These are phyloP conservation scores for Embidobia sp. DNA, from an alignment of 2,888 invertebrate genomes.

Conservation along the genomic window DNA sequence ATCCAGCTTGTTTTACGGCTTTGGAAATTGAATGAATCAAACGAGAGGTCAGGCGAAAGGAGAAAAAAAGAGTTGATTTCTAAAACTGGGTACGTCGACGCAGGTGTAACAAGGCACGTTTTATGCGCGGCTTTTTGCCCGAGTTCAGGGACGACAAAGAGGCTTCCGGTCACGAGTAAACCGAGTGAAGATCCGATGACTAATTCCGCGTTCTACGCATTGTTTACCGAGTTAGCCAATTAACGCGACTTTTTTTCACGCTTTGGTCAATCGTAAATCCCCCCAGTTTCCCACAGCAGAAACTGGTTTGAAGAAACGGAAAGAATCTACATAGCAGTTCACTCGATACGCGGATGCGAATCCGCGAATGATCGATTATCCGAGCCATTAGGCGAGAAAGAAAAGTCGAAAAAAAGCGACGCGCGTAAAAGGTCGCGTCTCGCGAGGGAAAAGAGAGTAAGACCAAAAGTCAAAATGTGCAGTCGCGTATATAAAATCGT, in stretches of 20 bases:
- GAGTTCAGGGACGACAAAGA: conserved; percentile 59
- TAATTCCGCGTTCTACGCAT: conserved; percentile 55
- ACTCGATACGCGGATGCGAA: too few species aligned
- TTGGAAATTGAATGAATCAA: too few species aligned
- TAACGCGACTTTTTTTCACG: conserved; percentile 28
- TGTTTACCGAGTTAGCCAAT: conserved; percentile 37
- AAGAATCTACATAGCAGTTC: too few species aligned
- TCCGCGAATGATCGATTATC: too few species aligned
- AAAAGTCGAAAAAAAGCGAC: conserved; percentile 5
- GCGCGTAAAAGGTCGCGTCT: conserved; percentile 16
- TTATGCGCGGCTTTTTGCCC: conserved; percentile 39
- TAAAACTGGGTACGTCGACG: background rate
- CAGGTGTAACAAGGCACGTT: conserved; percentile 21
- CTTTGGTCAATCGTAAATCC: too few species aligned
- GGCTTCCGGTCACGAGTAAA: conserved; percentile 57
- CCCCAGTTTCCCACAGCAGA: too few species aligned
- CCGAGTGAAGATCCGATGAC: conserved; percentile 63
- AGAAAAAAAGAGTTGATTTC: background rate
- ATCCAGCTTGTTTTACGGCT: too few species aligned
- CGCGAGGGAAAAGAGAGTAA: conserved; percentile 41
- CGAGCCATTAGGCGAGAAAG: background rate
- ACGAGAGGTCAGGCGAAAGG: too few species aligned
- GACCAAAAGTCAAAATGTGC: conserved; percentile 50
- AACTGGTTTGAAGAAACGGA: too few species aligned
- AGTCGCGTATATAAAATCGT: conserved; percentile 52